Base-by-base conservation (phyloP, 2,888 invertebrate species). In the Nasonia oneida region DNA sequence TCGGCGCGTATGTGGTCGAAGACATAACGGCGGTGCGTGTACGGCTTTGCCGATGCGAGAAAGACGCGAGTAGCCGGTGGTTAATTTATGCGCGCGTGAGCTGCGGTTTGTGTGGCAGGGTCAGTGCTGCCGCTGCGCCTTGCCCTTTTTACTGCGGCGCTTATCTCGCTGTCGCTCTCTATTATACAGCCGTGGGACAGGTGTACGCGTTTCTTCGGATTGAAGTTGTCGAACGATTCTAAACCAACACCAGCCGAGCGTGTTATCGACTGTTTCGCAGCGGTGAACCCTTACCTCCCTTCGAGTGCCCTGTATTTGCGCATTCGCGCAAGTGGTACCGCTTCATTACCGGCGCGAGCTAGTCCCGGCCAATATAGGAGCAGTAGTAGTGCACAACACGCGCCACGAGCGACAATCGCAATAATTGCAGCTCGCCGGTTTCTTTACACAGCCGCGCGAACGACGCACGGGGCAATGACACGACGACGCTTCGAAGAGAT, bases 341-440 rank as follows among this genome's bases (percentile, higher is more conserved):
- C 47, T 42, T 42, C 42, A 42, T 42, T 42, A 42, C 42, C 42
- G 50, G 15, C 61, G 61, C 23, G 61, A 61, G 64, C 23, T 64
- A 64, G 64, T 29, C 64, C 64, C 29, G 23, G 4, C 57, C 57
- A 57, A 15, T 15, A 37, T 15, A 10, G 4, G 15, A 42, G n/a
- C 39, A 37, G 10, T n/a, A n/a, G 5, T 14, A 18, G 23, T 1
- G 15, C 47, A 42, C 39, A 74, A 12, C 47, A 33, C 50, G 18
- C 18, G 5, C 50, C 6, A 12, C 3, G 14, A 15, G 70, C 33
- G 75, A 37, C 50, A 33, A 15, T 33, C 75, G 75, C 75, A 47
- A 82, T 82, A 73, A 76, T 76, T 82, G 82, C 67, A 39, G 78
- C 29, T 79, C n/a, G 67, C 75, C 76, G 76, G 67, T 76, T 82